A percentile compares a stretch with the other conserved stretches of the same genome.
Evolutionary conservation across 2,113 vertebrate genomes (phyloP).

Genomic region (Porphyrio hochstetteri): DNA sequence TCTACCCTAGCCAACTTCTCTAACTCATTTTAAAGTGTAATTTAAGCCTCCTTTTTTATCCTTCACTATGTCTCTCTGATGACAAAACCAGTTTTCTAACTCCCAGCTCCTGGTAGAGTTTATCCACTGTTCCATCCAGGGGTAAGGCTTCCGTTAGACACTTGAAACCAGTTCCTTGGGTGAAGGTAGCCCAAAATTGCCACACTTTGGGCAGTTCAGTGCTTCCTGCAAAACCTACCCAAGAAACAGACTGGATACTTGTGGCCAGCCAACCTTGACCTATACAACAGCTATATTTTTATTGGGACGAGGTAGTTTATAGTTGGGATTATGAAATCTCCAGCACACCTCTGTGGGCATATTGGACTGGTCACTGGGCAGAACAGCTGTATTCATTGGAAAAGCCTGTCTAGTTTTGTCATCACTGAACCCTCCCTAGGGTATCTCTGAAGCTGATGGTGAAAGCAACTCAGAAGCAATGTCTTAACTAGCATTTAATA

Average conservation of each 20-base stretch:
- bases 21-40: constrained; percentile 33
- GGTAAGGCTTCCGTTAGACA: not conserved
- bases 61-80: not conserved
- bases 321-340: not conserved
- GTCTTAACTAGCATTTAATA: not conserved
- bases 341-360: not conserved
- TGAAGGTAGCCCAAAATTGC: not conserved
- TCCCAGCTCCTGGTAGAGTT: not conserved
- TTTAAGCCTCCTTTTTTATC: not conserved
- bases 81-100: constrained; percentile 1
- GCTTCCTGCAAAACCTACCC: not conserved
- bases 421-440: not conserved
- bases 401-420: not conserved
- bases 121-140: not conserved
- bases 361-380: not conserved
- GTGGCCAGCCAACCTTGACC: not conserved
- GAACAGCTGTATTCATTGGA: not conserved
- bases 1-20: not conserved
- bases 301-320: not conserved
- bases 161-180: not conserved
- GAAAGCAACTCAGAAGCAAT: not conserved
- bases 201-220: not conserved
- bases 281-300: not conserved
- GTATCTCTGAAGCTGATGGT: not conserved
- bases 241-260: not conserved